Conservation (phyloP, 2,888 invertebrate species). For the Tetragonisca angustula region DNA sequence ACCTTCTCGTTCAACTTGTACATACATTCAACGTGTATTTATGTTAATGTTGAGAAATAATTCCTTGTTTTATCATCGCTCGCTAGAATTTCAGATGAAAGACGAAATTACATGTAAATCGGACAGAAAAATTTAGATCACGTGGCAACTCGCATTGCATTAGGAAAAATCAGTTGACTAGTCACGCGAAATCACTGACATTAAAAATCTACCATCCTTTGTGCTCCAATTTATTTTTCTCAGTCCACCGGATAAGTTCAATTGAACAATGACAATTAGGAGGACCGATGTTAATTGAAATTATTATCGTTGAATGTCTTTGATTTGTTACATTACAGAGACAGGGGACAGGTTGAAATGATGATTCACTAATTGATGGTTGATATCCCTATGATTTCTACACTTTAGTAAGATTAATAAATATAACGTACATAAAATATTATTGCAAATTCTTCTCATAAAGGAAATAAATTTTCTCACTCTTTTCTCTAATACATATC, state of each 20-base stretch:
- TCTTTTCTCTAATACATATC: neutral
- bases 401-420: neutral
- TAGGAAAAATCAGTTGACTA: constrained; percentile 20
- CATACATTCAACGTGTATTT: neutral
- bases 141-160: constrained; percentile 10
- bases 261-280: constrained; percentile 29
- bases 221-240: constrained; percentile 4
- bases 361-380: neutral
- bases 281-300: constrained; percentile 1
- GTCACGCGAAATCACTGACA: neutral
- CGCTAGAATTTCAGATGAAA: neutral
- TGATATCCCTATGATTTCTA: neutral
- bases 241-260: neutral
- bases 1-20: neutral
- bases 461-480: neutral
- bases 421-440: neutral
- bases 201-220: neutral
- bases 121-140: neutral
- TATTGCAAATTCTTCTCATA: neutral
- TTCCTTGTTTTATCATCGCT: neutral
- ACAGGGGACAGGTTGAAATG: neutral
- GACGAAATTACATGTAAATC: neutral
- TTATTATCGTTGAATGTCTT: constrained; percentile 16
- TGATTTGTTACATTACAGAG: neutral
- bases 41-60: neutral